Evolutionary conservation across 2,797 vertebrate genomes (phyloP), one percentile per base, ranked within the genome.

Genomic region (Falco berigora): DNA sequence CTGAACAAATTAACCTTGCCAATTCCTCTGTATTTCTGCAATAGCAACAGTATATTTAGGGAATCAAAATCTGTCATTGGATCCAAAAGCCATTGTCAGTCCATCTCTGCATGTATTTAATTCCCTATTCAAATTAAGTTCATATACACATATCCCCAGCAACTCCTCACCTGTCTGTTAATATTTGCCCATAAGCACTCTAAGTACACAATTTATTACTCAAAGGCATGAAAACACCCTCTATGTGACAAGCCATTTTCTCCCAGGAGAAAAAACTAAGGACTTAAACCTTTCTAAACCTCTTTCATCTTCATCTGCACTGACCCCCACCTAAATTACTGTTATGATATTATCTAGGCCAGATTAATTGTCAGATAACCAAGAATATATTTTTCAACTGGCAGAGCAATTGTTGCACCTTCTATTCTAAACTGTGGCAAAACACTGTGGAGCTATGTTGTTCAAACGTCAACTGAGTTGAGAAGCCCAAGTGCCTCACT

Each of bases 1-100:
- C 62, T 86, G 77, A 93, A 95, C 38, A 46, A 90, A 94, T 94
- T 96, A 96, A 94, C 79, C 76, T 90, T 86, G 69, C 14, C 58
- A 92, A 64, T 92, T 92, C 47, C 47, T 88, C 62, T 83, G 27
- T 69, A 92, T 81, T 94, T 92, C 75, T 90, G 71, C 72, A 94
- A 91, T 15, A 86, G 27, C 12, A 83, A 58, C 12, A 4, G 25
- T 75, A 83, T 83, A 79, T 68, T 91, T 77, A 74, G 38, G 49
- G 38, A 91, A 86, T 80, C 36, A 86, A 92, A 96, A 94, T 21
- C 25, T 47, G 25, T 38, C 55, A 67, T 10, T 69, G 21, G 38
- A 75, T 72, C 38, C 28, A 72, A 89, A 79, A 71, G 28, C 19
- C 28, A 42, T 18, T 32, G 10, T 19, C 75, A 24, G 14, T 90